Evolutionary conservation across 1,140 invertebrate species (phyloP), one percentile per base, ranked within the genome.

Genomic region (Polypedilum vanderplanki): DNA sequence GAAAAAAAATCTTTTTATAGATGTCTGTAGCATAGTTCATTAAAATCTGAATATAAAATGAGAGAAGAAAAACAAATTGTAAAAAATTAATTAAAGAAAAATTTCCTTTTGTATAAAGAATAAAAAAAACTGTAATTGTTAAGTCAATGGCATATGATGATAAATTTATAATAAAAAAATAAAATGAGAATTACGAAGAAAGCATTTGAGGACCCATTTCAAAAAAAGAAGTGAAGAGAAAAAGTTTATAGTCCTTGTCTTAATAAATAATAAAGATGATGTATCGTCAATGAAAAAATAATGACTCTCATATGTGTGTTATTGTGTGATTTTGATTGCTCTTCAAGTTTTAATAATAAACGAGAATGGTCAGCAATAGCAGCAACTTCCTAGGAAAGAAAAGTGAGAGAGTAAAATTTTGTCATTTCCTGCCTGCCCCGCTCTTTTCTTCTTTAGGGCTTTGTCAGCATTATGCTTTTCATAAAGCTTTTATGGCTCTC

Each of bases 51-150:
- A 57, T n/a, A 46, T n/a, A n/a, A n/a, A 46, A 46, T 10, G 40
- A 41, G 41, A 15, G 15, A 46, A 7, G 41, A 57, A 57, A 57
- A 57, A 33, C 24, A 33, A 1, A 57, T n/a, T 57, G 46, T n/a
- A 57, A 57, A 57, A 57, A 57, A 57, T n/a, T 57, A 57, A 57
- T 57, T 57, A 57, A 57, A 12, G n/a, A 57, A 57, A n/a, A 57
- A 57, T 57, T 46, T 57, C n/a, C n/a, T 57, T 57, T 57, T 57
- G 46, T 57, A 57, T 57, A 57, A 57, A 57, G n/a, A 57, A 46
- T 10, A 41, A 41, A 46, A 46, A 10, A 46, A 57, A n/a, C 10
- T 57, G 46, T n/a, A 57, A 57, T 4, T 57, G n/a, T n/a, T 57
- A 57, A n/a, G 12, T 57, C 12, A 57, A 57, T 57, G 46, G 46